Percentiles rank a stretch among this genome's conserved stretches.
phyloP scores from a whole-genome alignment of 2,113 vertebrate genomes.

The Psittacus erithacus region DNA sequence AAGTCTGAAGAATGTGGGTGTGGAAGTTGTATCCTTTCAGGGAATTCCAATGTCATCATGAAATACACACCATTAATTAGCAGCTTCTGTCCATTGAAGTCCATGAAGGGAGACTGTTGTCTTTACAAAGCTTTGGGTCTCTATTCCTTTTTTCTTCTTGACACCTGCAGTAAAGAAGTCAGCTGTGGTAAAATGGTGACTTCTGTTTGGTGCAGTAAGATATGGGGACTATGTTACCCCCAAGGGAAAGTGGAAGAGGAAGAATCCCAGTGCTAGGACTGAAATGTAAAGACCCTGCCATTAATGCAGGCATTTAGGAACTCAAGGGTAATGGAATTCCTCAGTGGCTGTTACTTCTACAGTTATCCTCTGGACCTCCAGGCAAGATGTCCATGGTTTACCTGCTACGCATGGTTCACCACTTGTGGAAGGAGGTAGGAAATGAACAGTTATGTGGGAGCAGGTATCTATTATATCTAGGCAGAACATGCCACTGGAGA shows the following conservation, averaged over 20 bases:
- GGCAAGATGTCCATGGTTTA: neutral
- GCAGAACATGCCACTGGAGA: neutral
- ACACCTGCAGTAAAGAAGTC: neutral
- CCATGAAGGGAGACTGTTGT: neutral
- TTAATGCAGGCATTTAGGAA: neutral
- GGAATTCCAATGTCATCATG: neutral
- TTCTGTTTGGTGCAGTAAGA: neutral
- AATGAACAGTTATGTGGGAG: neutral
- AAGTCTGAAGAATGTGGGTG: neutral
- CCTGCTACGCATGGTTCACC: fast-evolving
- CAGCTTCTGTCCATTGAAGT: neutral
- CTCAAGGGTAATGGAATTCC: neutral
- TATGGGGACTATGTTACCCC: fast-evolving
- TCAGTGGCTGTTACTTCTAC: neutral
- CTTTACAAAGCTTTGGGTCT: neutral
- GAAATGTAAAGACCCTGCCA: neutral
- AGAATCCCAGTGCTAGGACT: neutral
- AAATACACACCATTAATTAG: neutral
- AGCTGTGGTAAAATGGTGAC: neutral
- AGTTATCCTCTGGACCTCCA: no score
- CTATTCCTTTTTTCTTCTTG: fast-evolving
- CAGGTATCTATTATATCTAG: neutral
- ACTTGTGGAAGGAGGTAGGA: fast-evolving
- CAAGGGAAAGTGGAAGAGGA: neutral
- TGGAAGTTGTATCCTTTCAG: neutral